Percentiles rank a stretch among this genome's conserved stretches.
Evolutionary conservation across 2,113 vertebrate species (phyloP).

Genomic region (Passer domesticus): DNA sequence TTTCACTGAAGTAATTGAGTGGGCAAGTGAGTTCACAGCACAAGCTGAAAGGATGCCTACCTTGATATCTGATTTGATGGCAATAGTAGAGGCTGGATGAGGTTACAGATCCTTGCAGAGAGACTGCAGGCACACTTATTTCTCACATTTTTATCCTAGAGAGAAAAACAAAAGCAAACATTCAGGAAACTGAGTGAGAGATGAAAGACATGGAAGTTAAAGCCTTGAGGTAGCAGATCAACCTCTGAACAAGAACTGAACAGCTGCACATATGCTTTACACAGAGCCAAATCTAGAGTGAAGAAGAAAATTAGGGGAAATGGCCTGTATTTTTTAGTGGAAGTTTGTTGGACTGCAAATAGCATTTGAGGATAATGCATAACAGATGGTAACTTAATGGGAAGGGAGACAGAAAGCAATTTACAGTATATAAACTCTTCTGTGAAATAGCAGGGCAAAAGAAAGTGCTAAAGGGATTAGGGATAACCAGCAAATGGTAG

Average conservation of each 20-base stretch:
- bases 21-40: background rate
- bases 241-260: background rate
- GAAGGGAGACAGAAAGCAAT: background rate
- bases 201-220: background rate
- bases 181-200: background rate
- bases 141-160: background rate
- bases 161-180: background rate
- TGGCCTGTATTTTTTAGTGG: background rate
- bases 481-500: background rate
- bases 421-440: background rate
- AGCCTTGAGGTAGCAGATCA: background rate
- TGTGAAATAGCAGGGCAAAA: background rate
- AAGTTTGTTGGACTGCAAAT: conserved; percentile 16
- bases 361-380: background rate
- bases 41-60: background rate
- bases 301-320: conserved; percentile 26
- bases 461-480: background rate
- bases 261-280: background rate
- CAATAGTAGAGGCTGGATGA: background rate
- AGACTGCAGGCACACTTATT: background rate
- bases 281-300: background rate
- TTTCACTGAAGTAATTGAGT: background rate
- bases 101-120: background rate
- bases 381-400: conserved; percentile 39
- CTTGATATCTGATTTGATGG: background rate